Percentiles rank a stretch among this genome's conserved stretches.
phyloP scores from a whole-genome alignment of 2,888 invertebrate species.

The Chloromyia formosa region DNA sequence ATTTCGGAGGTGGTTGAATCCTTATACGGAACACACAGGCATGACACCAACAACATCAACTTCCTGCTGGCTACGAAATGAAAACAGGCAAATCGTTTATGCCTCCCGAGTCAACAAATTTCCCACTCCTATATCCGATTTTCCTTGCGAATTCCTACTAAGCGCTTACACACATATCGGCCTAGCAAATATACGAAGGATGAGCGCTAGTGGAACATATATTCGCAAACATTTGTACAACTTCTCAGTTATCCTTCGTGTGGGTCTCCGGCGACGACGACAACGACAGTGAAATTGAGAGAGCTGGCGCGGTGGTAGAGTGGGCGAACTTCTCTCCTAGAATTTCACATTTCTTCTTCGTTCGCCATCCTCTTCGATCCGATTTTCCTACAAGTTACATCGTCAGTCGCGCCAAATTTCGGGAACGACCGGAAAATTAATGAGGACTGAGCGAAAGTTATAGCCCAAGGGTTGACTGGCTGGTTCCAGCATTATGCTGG shows the following conservation, averaged over 20 bases:
- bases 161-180: slow-evolving; percentile 25
- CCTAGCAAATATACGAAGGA: slow-evolving; percentile 17
- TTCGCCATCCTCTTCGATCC: neutral
- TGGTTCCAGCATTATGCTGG: neutral
- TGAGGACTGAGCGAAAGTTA: slow-evolving; percentile 38
- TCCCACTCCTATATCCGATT: neutral
- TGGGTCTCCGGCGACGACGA: neutral
- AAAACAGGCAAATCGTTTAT: neutral
- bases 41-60: slow-evolving; percentile 5
- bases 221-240: slow-evolving; percentile 29
- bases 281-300: neutral
- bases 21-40: neutral
- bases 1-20: neutral
- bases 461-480: slow-evolving; percentile 14
- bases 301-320: no score
- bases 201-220: slow-evolving; percentile 4
- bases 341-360: neutral
- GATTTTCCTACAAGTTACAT: slow-evolving; percentile 7
- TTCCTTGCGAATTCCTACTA: neutral
- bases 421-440: slow-evolving; percentile 43
- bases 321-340: no score
- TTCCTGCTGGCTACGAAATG: neutral
- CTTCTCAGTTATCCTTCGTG: slow-evolving; percentile 5
- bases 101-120: neutral
- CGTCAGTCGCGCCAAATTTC: slow-evolving; percentile 25